These are phyloP conservation scores for Zosterops pallidus DNA, from an alignment of 2,113 vertebrate genomes.

Conservation along the genomic window DNA sequence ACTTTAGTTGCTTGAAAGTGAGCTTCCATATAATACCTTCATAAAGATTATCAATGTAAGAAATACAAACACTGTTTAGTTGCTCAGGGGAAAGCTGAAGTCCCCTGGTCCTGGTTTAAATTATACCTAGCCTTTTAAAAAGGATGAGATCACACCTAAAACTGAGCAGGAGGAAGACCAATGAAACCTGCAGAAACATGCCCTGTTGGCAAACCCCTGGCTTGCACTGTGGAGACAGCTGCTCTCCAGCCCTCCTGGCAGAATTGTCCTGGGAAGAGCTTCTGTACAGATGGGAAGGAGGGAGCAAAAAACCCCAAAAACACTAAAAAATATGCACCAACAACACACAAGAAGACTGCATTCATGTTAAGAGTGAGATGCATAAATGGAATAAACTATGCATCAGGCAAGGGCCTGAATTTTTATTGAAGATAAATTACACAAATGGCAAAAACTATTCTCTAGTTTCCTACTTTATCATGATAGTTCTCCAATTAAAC, in stretches of 20 bases:
- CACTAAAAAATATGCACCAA: neutral
- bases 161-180: neutral
- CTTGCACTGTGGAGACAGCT: slow-evolving; percentile 61
- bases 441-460: neutral
- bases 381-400: neutral
- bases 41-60: neutral
- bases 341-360: neutral
- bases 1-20: slow-evolving; percentile 17
- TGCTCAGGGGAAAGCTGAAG: neutral
- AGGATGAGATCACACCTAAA: neutral
- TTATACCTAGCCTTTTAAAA: neutral
- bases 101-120: neutral
- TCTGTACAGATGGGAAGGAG: slow-evolving; percentile 56
- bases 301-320: neutral
- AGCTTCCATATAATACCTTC: neutral
- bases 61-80: neutral
- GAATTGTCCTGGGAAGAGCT: slow-evolving; percentile 34
- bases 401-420: neutral
- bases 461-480: neutral
- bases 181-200: slow-evolving; percentile 21
- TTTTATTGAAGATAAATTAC: neutral
- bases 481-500: neutral
- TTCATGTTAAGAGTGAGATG: neutral
- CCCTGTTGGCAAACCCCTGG: slow-evolving; percentile 54
- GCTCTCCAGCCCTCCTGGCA: slow-evolving; percentile 68